Conservation (phyloP, 2,113 vertebrate species). For the Gadus macrocephalus region DNA sequence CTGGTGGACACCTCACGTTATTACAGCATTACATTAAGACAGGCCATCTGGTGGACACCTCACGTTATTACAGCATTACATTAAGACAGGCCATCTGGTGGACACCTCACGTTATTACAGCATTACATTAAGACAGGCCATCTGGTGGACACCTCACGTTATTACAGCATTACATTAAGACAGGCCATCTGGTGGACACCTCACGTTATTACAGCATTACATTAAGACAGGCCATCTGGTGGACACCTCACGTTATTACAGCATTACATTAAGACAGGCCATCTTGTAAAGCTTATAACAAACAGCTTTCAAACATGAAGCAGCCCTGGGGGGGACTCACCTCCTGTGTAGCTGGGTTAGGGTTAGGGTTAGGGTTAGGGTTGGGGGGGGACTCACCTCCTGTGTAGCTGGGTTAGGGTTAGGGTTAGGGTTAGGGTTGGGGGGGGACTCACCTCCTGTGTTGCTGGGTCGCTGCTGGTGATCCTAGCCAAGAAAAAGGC, state of each 20-base stretch:
- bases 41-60: background rate
- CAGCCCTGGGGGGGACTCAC: conserved; percentile 45
- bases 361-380: no score
- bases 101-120: background rate
- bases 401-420: conserved; percentile 78
- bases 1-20: background rate
- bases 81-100: background rate
- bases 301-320: background rate
- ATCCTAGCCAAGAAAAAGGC: conserved; percentile 82
- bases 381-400: conserved; percentile 64
- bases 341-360: conserved; percentile 46
- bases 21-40: background rate
- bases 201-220: no score
- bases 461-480: conserved; percentile 75
- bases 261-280: no score
- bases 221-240: no score
- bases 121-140: no score
- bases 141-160: no score
- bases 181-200: no score
- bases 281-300: background rate
- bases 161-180: no score
- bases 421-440: no score
- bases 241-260: no score
- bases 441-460: conserved; percentile 74
- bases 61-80: background rate